Base-by-base conservation (phyloP, 2,113 vertebrate genomes). In the Sinocyclocheilus rhinocerous region DNA sequence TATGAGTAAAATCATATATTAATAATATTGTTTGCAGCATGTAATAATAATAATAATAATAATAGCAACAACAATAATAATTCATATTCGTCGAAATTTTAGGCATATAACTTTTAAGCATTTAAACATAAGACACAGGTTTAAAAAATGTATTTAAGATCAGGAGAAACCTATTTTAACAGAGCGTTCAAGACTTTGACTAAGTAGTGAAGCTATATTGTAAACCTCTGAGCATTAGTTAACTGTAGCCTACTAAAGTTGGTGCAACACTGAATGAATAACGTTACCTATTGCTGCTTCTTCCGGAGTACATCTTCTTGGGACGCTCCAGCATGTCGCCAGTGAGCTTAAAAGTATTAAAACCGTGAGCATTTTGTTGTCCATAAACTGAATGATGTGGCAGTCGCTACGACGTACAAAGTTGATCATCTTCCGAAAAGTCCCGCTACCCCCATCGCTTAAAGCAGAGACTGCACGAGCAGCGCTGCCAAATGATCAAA, bases 251-350 rank as follows among this genome's bases (percentile, higher is more conserved):
- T 24, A 4, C 42, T 75, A 48, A 78, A 16, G 20, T 63, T 22
- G 8, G 22, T 81, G 39, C 59, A 45, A 81, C 29, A 15, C 59
- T 81, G 8, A 70, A 33, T 83, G 45, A 65, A 76, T 69, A 77
- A 86, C 83, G 91, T 97, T 95, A 97, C 97, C 97, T 55, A 95
- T 89, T 79, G 91, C 65, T 85, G 93, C 92, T 89, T 95, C 92
- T 86, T 86, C 90, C 0, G 92, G 92, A 24, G 93, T 86, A 76
- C 97, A 97, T 86, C 59, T 90, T 6, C 93, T 95, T 0, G 94
- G 93, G 22, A 81, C 91, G 87, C 93, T 88, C 87, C 89, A 83
- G 65, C 87, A 89, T 29, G 72, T 50, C 83, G 80, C 29, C 70
- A 93, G 67, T 36, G 81, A 83, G 24, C 88, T 84, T 67, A 94